These are phyloP conservation scores for Ormyrus pomaceus DNA, from an alignment of 2,888 invertebrate genomes.

Conservation along the genomic window DNA sequence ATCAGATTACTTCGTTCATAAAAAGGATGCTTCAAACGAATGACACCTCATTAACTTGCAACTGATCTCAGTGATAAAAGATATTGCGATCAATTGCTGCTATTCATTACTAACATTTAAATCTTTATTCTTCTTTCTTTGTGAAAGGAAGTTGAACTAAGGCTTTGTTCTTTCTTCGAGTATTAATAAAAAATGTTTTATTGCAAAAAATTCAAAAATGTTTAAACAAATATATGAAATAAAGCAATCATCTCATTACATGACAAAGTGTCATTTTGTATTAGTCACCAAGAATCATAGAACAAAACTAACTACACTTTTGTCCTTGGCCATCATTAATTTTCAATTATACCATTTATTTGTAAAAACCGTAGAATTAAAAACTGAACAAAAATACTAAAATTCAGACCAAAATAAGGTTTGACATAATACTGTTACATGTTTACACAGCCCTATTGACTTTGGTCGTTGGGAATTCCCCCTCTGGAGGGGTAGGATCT, in stretches of 20 bases:
- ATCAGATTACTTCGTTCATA: slow-evolving; percentile 18
- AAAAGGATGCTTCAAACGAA: slow-evolving; percentile 36
- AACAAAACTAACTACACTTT: no score
- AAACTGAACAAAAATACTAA: background rate
- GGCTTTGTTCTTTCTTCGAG: slow-evolving; percentile 20
- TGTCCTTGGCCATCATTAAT: background rate
- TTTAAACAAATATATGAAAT: background rate
- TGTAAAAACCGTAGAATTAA: background rate
- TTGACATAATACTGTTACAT: slow-evolving; percentile 12
- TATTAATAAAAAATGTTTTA: background rate
- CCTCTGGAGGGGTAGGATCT: slow-evolving; percentile 1
- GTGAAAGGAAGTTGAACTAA: slow-evolving; percentile 29
- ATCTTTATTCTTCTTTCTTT: slow-evolving; percentile 31
- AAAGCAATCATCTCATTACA: no score
- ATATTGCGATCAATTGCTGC: slow-evolving; percentile 48
- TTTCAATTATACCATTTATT: background rate
- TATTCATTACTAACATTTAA: slow-evolving; percentile 35
- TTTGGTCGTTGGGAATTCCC: slow-evolving; percentile 27
- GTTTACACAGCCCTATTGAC: slow-evolving; percentile 24
- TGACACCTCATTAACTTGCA: slow-evolving; percentile 43
- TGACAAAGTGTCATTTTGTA: no score
- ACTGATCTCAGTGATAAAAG: slow-evolving; percentile 44
- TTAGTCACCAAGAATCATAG: no score
- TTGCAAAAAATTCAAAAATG: background rate
- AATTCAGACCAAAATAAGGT: background rate